phyloP scores from a whole-genome alignment of 2,113 vertebrate species.

The Symphodus melops region DNA sequence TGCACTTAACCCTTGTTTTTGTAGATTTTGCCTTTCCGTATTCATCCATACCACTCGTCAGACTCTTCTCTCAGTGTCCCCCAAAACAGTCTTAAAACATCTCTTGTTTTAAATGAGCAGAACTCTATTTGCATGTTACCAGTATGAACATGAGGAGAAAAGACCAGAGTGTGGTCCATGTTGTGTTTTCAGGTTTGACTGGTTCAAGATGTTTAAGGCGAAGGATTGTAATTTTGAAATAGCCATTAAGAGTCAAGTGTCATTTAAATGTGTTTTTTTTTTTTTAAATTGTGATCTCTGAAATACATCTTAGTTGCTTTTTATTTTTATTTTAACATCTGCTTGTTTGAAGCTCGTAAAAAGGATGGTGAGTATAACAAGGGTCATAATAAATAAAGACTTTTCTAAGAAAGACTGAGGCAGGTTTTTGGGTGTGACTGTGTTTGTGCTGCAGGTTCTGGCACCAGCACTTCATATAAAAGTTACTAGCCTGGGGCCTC shows the following conservation, averaged over 20 bases:
- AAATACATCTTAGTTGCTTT: background rate
- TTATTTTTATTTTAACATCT: background rate
- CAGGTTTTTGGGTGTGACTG: constrained; percentile 31
- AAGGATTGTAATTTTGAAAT: too few species aligned
- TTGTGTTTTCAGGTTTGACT: background rate
- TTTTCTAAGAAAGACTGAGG: background rate
- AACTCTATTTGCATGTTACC: background rate
- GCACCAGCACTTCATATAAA: constrained; percentile 1
- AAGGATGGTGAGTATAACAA: background rate
- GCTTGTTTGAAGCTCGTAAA: too few species aligned
- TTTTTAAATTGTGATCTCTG: too few species aligned
- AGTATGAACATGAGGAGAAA: background rate
- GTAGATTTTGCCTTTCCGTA: background rate
- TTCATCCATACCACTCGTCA: background rate
- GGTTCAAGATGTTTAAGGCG: background rate
- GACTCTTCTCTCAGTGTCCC: background rate
- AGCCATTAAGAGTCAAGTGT: too few species aligned
- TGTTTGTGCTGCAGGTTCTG: constrained; percentile 18
- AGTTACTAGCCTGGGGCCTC: background rate
- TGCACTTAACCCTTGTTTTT: too few species aligned
- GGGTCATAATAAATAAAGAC: background rate
- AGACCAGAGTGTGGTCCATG: background rate
- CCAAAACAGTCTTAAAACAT: background rate
- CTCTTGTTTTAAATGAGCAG: background rate
- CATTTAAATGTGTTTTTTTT: too few species aligned